Percentiles rank a stretch among this genome's conserved stretches.
These are phyloP conservation scores for Gymnogyps californianus DNA, from an alignment of 2,113 vertebrate species.

Conservation along the genomic window DNA sequence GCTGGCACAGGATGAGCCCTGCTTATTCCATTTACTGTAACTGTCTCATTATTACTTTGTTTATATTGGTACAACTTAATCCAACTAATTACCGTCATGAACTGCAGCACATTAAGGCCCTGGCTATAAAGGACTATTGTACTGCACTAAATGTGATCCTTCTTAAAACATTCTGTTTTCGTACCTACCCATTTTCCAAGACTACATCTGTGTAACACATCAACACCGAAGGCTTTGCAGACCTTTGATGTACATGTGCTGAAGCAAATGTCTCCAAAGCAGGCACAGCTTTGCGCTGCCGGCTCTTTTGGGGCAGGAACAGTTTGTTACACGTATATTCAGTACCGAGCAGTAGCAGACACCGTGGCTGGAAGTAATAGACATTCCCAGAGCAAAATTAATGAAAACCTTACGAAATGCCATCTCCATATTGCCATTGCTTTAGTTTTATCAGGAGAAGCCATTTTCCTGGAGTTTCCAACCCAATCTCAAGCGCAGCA, in stretches of 20 bases:
- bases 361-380: not conserved
- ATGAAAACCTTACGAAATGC: not conserved
- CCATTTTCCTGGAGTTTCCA: not conserved
- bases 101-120: not conserved
- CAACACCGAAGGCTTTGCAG: not conserved
- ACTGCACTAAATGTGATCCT: not conserved
- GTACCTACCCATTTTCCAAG: not conserved
- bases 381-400: not conserved
- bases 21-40: not conserved
- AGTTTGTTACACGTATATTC: not conserved
- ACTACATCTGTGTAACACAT: not conserved
- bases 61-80: not conserved
- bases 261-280: not conserved
- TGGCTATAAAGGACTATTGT: not conserved
- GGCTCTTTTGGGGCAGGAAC: not conserved
- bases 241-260: not conserved
- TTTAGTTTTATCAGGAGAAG: not conserved
- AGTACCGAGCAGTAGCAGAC: not conserved
- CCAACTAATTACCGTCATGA: not conserved
- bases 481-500: accelerated
- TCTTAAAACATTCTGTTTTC: not conserved
- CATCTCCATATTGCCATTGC: accelerated
- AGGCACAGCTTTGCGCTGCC: not conserved
- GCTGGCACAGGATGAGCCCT: not conserved
- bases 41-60: not conserved